Conservation (phyloP, 2,888 invertebrate genomes). For the Chromoteleia sp. region DNA sequence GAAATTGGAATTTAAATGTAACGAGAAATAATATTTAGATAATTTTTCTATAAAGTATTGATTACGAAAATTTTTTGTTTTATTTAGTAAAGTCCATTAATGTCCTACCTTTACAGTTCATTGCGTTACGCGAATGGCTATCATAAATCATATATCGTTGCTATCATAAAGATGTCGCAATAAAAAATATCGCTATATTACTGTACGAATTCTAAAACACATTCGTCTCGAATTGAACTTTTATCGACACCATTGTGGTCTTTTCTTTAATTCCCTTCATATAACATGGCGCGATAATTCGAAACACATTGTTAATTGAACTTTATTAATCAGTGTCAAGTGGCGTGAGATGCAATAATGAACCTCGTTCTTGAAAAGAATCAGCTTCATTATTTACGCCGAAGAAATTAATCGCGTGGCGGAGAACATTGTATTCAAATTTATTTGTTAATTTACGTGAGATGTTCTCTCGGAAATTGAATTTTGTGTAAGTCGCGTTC, state of each 20-base stretch:
- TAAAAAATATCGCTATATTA: neutral
- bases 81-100: too few relatives aligned
- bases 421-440: slow-evolving; percentile 16
- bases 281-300: neutral
- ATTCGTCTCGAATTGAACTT: neutral
- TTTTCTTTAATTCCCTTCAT: neutral
- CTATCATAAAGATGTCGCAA: neutral
- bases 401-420: slow-evolving; percentile 30
- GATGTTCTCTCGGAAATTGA: neutral
- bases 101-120: too few relatives aligned
- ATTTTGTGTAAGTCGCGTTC: neutral
- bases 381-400: slow-evolving; percentile 28
- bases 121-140: too few relatives aligned
- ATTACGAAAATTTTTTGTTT: too few relatives aligned
- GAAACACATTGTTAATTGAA: slow-evolving; percentile 32
- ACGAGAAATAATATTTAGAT: too few relatives aligned
- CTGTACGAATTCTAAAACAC: neutral
- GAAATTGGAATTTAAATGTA: too few relatives aligned
- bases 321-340: slow-evolving; percentile 41
- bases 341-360: slow-evolving; percentile 17
- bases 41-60: too few relatives aligned
- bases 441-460: slow-evolving; percentile 10
- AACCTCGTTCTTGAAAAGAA: slow-evolving; percentile 7
- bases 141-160: neutral
- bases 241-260: too few relatives aligned